Evolutionary conservation across 2,888 invertebrate species (phyloP).

Genomic region (Cosmia trapezina): DNA sequence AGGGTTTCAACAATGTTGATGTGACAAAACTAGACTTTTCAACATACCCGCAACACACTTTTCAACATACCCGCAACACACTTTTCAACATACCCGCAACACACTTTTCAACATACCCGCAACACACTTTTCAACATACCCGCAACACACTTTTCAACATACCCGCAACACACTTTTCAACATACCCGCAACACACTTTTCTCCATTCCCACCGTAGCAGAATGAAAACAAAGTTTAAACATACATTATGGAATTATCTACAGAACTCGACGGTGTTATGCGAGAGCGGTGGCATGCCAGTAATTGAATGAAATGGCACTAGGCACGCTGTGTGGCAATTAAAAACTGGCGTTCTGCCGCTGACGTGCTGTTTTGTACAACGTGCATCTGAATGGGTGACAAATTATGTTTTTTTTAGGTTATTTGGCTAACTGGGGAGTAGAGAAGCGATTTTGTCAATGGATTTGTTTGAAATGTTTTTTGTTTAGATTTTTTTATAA

Average conservation of each 20-base stretch:
- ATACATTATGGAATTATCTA: slow-evolving; percentile 49
- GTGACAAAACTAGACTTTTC: not conserved
- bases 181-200: slow-evolving; percentile 1
- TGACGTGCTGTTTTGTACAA: slow-evolving; percentile 50
- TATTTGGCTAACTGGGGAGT: slow-evolving; percentile 25
- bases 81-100: not conserved
- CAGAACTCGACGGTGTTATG: slow-evolving; percentile 47
- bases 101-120: too few relatives aligned
- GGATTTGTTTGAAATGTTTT: slow-evolving; percentile 16
- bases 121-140: not conserved
- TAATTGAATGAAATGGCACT: slow-evolving; percentile 75
- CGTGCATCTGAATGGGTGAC: slow-evolving; percentile 49
- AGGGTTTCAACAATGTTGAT: not conserved
- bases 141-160: not conserved
- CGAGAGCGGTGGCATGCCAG: slow-evolving; percentile 54
- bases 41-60: too few relatives aligned
- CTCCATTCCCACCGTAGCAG: not conserved
- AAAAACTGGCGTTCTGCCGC: slow-evolving; percentile 68
- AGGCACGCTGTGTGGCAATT: slow-evolving; percentile 71
- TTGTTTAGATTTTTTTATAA: not conserved
- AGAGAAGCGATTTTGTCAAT: slow-evolving; percentile 10
- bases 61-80: too few relatives aligned
- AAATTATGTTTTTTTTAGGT: slow-evolving; percentile 46
- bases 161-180: not conserved
- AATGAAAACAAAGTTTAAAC: slow-evolving; percentile 46